Percentiles rank a stretch among this genome's conserved stretches.
Evolutionary conservation across 2,113 vertebrate genomes (phyloP).

Genomic region (Nyctibius bracteatus): DNA sequence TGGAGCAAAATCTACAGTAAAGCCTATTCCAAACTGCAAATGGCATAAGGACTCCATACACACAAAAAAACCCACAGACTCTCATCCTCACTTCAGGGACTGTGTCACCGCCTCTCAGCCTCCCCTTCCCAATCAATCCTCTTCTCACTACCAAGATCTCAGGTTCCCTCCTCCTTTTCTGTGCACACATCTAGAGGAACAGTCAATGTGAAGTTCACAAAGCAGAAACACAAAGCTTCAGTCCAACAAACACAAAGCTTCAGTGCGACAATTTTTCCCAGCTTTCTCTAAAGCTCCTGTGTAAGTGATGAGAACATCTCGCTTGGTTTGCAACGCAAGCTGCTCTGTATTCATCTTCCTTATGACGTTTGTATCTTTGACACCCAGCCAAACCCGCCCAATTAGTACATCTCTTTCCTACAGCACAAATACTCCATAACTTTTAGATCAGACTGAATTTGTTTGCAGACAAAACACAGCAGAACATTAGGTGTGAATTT

Average conservation of each 20-base stretch:
- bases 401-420: not conserved
- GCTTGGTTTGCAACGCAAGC: not conserved
- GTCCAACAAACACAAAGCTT: not conserved
- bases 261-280: not conserved
- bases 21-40: not conserved
- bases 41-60: not conserved
- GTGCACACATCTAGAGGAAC: not conserved
- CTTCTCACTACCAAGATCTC: not conserved
- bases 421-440: not conserved
- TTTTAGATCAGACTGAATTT: not conserved
- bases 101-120: not conserved
- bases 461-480: not conserved
- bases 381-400: not conserved
- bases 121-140: not conserved
- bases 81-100: not conserved
- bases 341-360: not conserved
- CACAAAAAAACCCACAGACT: fast-evolving
- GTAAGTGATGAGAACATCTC: not conserved
- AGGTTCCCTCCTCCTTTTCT: not conserved
- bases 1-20: not conserved
- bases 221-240: not conserved
- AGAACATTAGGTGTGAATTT: not conserved
- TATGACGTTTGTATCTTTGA: not conserved
- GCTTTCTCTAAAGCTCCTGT: not conserved
- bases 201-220: not conserved